These are phyloP conservation scores for Denticeps clupeoides DNA, from an alignment of 2,797 vertebrate genomes.

Conservation along the genomic window DNA sequence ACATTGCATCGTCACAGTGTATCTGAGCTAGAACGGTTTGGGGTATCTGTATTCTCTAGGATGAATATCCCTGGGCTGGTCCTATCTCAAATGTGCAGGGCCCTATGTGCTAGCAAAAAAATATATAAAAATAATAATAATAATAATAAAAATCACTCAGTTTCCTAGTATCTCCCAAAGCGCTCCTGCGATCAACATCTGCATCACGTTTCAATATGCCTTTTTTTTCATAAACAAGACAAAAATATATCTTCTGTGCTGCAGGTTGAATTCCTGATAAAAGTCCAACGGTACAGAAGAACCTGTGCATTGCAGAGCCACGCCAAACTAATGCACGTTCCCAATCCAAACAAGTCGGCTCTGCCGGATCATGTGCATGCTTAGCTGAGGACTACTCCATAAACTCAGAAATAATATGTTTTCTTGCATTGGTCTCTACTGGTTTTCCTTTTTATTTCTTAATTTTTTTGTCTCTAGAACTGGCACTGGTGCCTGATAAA, in stretches of 20 bases:
- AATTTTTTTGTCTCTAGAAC: neutral
- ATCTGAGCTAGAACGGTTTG: conserved; percentile 6
- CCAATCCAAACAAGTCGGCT: conserved; percentile 23
- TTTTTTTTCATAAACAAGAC: conserved; percentile 15
- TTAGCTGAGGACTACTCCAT: conserved; percentile 24
- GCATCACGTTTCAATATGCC: conserved; percentile 22
- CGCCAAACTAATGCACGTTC: conserved; percentile 24
- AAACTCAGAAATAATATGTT: conserved; percentile 20
- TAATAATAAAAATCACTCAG: too few species aligned
- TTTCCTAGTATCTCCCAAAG: conserved; percentile 11
- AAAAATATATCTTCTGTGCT: conserved; percentile 11
- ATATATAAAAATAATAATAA: too few species aligned
- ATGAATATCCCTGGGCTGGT: conserved; percentile 49
- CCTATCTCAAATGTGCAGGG: conserved; percentile 45
- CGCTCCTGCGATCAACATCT: conserved; percentile 19
- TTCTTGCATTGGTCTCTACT: conserved; percentile 25
- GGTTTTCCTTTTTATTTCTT: conserved; percentile 5
- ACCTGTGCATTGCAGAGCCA: conserved; percentile 26
- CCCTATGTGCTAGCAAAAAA: conserved; percentile 33
- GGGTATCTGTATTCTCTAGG: conserved; percentile 24
- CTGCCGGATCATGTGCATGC: conserved; percentile 3
- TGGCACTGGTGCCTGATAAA: neutral
- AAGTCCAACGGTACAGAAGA: conserved; percentile 26
- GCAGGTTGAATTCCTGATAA: conserved; percentile 26
- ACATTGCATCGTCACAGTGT: conserved; percentile 7